These are phyloP conservation scores for Apamea monoglypha DNA, from an alignment of 2,888 invertebrate species.

Conservation along the genomic window DNA sequence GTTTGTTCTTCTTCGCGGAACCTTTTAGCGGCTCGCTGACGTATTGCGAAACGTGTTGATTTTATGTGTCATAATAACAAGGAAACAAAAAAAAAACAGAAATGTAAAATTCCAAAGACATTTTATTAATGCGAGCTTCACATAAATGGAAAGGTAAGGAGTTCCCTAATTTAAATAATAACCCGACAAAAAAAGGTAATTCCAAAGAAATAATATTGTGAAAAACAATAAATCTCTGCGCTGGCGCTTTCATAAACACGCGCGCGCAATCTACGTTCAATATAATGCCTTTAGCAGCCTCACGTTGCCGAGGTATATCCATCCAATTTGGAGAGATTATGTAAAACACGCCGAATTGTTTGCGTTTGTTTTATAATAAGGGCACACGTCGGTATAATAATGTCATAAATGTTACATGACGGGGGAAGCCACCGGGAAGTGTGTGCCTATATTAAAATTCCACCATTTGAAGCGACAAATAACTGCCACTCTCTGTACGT, in stretches of 20 bases:
- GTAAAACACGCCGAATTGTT: slow-evolving; percentile 81
- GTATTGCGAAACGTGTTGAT: slow-evolving; percentile 29
- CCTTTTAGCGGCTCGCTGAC: slow-evolving; percentile 22
- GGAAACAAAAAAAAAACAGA: slow-evolving; percentile 14
- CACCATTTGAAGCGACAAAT: slow-evolving; percentile 77
- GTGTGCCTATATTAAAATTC: slow-evolving; percentile 83
- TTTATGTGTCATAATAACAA: slow-evolving; percentile 38
- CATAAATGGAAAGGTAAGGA: slow-evolving; percentile 9
- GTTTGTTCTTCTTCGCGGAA: slow-evolving; percentile 26
- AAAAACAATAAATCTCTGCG: slow-evolving; percentile 63
- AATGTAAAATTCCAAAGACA: slow-evolving; percentile 17
- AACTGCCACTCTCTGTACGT: slow-evolving; percentile 70
- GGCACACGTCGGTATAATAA: slow-evolving; percentile 79
- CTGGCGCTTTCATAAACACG: slow-evolving; percentile 60
- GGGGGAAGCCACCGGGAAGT: slow-evolving; percentile 74
- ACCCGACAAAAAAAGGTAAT: slow-evolving; percentile 15
- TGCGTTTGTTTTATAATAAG: slow-evolving; percentile 81
- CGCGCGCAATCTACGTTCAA: slow-evolving; percentile 62
- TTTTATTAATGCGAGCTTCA: background rate
- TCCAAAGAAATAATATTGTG: slow-evolving; percentile 50
- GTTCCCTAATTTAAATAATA: slow-evolving; percentile 55
- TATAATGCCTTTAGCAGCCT: slow-evolving; percentile 64
- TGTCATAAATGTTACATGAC: slow-evolving; percentile 83
- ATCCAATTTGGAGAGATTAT: slow-evolving; percentile 84
- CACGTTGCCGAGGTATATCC: slow-evolving; percentile 69